Evolutionary conservation across 2,797 vertebrate genomes (phyloP).

Genomic region (Notolepis coatsorum): DNA sequence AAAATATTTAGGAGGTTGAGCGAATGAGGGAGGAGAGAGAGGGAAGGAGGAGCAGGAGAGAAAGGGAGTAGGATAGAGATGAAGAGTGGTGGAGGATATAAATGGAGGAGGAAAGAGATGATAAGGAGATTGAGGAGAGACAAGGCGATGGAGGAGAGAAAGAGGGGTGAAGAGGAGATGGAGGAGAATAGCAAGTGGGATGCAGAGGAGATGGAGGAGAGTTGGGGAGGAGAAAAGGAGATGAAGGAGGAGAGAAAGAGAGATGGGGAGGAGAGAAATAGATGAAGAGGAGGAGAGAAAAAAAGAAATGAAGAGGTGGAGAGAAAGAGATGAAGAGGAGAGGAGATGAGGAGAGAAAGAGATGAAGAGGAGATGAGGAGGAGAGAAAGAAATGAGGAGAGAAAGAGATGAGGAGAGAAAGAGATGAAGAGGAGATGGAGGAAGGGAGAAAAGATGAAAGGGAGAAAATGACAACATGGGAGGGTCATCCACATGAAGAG

Average conservation of each 20-base stretch:
- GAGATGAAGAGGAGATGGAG: too few species aligned
- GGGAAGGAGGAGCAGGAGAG: not conserved
- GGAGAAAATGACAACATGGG: not conserved
- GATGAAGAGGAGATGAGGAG: too few species aligned
- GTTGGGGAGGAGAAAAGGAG: too few species aligned
- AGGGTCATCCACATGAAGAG: conserved; percentile 13
- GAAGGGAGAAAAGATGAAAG: not conserved
- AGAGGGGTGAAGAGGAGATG: too few species aligned
- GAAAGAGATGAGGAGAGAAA: not conserved
- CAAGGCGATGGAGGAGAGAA: too few species aligned
- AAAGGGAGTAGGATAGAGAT: not conserved
- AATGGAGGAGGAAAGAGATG: conserved; percentile 15
- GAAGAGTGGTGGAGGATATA: too few species aligned
- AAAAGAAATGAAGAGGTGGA: conserved; percentile 1
- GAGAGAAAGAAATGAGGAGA: too few species aligned
- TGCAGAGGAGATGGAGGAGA: not conserved
- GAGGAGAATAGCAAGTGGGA: too few species aligned
- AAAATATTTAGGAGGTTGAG: conserved; percentile 38
- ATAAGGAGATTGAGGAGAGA: too few species aligned
- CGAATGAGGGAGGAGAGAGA: conserved; percentile 11
- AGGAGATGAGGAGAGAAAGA: too few species aligned
- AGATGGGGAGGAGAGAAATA: too few species aligned
- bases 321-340: too few species aligned
- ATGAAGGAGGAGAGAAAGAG: not conserved
- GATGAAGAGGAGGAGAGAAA: not conserved